Conservation (phyloP, 2,888 invertebrate genomes). For the Dione juno region DNA sequence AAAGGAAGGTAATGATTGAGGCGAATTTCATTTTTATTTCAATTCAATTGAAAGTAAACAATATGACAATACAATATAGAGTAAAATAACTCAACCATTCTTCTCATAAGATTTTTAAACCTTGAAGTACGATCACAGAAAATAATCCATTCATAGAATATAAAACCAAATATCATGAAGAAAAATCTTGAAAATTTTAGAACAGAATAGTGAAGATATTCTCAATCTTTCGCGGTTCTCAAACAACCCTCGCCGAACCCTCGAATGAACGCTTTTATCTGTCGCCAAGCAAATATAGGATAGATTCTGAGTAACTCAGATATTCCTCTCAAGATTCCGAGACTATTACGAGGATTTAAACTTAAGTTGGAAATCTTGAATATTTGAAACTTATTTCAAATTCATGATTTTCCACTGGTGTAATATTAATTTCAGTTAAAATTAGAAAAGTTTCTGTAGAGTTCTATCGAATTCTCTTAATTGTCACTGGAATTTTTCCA, state of each 20-base stretch:
- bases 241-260: slow-evolving; percentile 61
- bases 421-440: slow-evolving; percentile 7
- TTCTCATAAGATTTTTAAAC: slow-evolving; percentile 10
- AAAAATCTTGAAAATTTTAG: slow-evolving; percentile 21
- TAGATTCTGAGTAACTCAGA: slow-evolving; percentile 36
- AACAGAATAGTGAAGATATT: slow-evolving; percentile 30
- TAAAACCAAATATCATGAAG: slow-evolving; percentile 3
- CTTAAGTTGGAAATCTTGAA: slow-evolving; percentile 32
- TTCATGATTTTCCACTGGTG: slow-evolving; percentile 6
- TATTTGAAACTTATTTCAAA: slow-evolving; percentile 31
- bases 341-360: slow-evolving; percentile 36
- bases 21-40: neutral
- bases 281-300: slow-evolving; percentile 55
- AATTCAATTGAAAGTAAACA: neutral
- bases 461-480: neutral
- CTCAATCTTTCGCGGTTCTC: slow-evolving; percentile 52
- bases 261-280: slow-evolving; percentile 64
- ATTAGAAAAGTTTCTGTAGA: slow-evolving; percentile 2
- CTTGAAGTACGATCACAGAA: slow-evolving; percentile 10
- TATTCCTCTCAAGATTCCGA: slow-evolving; percentile 33
- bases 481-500: neutral
- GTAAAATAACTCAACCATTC: slow-evolving; percentile 3
- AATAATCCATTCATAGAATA: slow-evolving; percentile 9
- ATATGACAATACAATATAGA: neutral
- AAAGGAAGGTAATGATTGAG: too few relatives aligned